Evolutionary conservation across 53 echinoderm and acorn worm species (phyloP).

Genomic region (Paracentrotus lividus): DNA sequence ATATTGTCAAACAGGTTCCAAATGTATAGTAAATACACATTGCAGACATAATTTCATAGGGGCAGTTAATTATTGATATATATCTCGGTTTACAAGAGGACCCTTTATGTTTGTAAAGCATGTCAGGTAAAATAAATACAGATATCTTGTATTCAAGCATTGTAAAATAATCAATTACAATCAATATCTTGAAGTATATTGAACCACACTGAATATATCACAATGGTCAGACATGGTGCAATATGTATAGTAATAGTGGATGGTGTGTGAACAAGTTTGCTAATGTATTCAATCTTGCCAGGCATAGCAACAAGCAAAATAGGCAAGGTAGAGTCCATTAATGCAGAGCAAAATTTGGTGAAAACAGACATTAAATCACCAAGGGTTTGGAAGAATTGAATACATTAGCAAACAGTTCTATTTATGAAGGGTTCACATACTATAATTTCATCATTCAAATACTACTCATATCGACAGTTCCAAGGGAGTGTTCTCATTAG

Average conservation of each 20-base stretch:
- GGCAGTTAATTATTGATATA: neutral
- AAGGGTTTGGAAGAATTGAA: neutral
- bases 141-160: neutral
- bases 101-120: neutral
- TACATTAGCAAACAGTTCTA: neutral
- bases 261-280: neutral
- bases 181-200: neutral
- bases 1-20: neutral
- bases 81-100: neutral
- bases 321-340: too few relatives aligned
- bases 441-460: neutral
- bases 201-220: neutral
- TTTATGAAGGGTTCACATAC: neutral
- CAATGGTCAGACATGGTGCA: neutral
- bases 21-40: neutral
- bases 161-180: neutral
- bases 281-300: neutral
- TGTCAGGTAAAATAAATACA: neutral
- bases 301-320: too few relatives aligned
- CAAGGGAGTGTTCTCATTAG: neutral
- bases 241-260: neutral
- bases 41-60: neutral
- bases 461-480: neutral
- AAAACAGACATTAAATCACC: too few relatives aligned
- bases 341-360: too few relatives aligned